phyloP scores from a whole-genome alignment of 1,140 invertebrate species.

The Idris sp. region DNA sequence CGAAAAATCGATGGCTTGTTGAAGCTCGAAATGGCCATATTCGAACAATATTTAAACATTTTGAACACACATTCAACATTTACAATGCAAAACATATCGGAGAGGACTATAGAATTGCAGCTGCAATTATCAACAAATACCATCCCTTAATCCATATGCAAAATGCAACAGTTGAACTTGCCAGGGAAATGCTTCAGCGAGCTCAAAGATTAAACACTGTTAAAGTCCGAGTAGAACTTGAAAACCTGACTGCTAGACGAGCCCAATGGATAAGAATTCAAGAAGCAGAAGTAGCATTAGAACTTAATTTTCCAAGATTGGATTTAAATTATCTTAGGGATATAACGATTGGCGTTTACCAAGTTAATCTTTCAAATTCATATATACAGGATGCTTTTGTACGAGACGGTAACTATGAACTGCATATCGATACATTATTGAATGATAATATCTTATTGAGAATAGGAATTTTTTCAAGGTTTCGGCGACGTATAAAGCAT shows the following conservation, averaged over 20 bases:
- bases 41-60: not conserved
- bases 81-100: not conserved
- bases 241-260: too few species aligned
- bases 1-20: slow-evolving; percentile 10
- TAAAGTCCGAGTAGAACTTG: too few species aligned
- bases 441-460: slow-evolving; percentile 1
- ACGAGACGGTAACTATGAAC: slow-evolving; percentile 2
- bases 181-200: not conserved
- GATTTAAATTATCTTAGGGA: too few species aligned
- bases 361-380: too few species aligned
- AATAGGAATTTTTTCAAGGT: slow-evolving; percentile 11
- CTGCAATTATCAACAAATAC: slow-evolving; percentile 4
- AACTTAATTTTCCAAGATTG: too few species aligned
- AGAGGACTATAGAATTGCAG: not conserved
- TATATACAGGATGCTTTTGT: not conserved
- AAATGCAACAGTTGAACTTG: slow-evolving; percentile 2
- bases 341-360: too few species aligned
- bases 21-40: slow-evolving; percentile 9
- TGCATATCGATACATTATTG: slow-evolving; percentile 4
- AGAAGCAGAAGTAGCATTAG: too few species aligned
- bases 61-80: not conserved
- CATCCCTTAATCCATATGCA: slow-evolving; percentile 11
- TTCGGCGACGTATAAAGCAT: slow-evolving; percentile 9
- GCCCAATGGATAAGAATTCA: too few species aligned
- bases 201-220: too few species aligned